phyloP scores from a whole-genome alignment of 2,888 invertebrate genomes.

The Apodemia arnacis region DNA sequence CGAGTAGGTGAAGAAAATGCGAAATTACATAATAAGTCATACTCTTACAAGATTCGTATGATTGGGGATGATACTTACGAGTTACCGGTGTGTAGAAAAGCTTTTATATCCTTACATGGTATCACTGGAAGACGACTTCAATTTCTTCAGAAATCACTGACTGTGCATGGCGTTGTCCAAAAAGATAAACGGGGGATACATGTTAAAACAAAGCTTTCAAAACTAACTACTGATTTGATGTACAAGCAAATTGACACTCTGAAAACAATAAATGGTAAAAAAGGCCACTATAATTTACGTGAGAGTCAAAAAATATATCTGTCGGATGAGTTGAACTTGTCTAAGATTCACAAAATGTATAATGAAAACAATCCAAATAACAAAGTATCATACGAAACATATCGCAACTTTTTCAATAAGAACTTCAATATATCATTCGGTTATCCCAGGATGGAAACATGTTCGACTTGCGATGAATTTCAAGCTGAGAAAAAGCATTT shows the following conservation, averaged over 20 bases:
- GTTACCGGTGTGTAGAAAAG: constrained; percentile 9
- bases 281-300: constrained; percentile 17
- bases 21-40: constrained; percentile 19
- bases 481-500: constrained; percentile 62
- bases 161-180: constrained; percentile 20
- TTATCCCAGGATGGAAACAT: background rate
- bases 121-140: constrained; percentile 21
- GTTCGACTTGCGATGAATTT: constrained; percentile 51
- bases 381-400: background rate
- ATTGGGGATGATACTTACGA: constrained; percentile 20
- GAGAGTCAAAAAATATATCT: constrained; percentile 28
- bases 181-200: constrained; percentile 18
- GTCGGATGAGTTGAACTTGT: constrained; percentile 45
- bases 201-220: constrained; percentile 26
- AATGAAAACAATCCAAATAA: too few relatives aligned
- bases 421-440: constrained; percentile 43
- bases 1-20: constrained; percentile 17
- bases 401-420: constrained; percentile 53
- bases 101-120: constrained; percentile 18
- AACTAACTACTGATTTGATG: constrained; percentile 21
- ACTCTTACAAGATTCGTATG: constrained; percentile 15
- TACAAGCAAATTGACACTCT: constrained; percentile 11
- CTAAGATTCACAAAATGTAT: constrained; percentile 33
- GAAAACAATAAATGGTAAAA: constrained; percentile 22
- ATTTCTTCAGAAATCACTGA: constrained; percentile 16